A percentile compares a stretch with the other conserved stretches of the same genome.
Evolutionary conservation across 2,888 invertebrate genomes (phyloP).

Genomic region (Acronicta alni): DNA sequence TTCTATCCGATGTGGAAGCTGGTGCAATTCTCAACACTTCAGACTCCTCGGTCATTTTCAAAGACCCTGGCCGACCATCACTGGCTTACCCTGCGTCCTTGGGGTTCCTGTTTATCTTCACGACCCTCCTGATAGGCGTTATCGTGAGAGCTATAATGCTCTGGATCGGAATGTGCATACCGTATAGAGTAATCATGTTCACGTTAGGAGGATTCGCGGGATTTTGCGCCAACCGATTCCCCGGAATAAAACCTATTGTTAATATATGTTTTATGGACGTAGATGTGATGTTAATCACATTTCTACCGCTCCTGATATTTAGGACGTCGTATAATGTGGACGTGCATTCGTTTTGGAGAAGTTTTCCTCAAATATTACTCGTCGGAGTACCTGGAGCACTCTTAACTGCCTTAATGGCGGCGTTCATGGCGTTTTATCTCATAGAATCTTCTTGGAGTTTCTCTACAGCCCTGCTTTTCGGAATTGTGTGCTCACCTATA

Average conservation of each 20-base stretch:
- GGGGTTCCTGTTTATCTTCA: slow-evolving; percentile 75
- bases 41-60: slow-evolving; percentile 43
- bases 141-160: slow-evolving; percentile 75
- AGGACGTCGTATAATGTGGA: slow-evolving; percentile 81
- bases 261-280: slow-evolving; percentile 76
- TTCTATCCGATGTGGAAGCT: background rate
- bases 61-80: slow-evolving; percentile 63
- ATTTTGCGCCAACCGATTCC: slow-evolving; percentile 73
- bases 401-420: slow-evolving; percentile 73
- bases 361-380: slow-evolving; percentile 77
- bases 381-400: slow-evolving; percentile 78
- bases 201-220: slow-evolving; percentile 76
- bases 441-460: slow-evolving; percentile 79
- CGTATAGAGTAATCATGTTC: slow-evolving; percentile 82
- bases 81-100: slow-evolving; percentile 73
- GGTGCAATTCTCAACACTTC: slow-evolving; percentile 1
- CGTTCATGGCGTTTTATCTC: slow-evolving; percentile 78
- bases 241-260: slow-evolving; percentile 74
- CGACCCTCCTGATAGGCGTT: slow-evolving; percentile 74
- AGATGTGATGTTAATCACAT: slow-evolving; percentile 70
- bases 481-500: slow-evolving; percentile 79
- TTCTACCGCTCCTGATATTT: slow-evolving; percentile 78
- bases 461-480: slow-evolving; percentile 75
- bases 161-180: slow-evolving; percentile 72
- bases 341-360: slow-evolving; percentile 80